Conservation (phyloP, 1,140 invertebrate species). For the Maniola jurtina region DNA sequence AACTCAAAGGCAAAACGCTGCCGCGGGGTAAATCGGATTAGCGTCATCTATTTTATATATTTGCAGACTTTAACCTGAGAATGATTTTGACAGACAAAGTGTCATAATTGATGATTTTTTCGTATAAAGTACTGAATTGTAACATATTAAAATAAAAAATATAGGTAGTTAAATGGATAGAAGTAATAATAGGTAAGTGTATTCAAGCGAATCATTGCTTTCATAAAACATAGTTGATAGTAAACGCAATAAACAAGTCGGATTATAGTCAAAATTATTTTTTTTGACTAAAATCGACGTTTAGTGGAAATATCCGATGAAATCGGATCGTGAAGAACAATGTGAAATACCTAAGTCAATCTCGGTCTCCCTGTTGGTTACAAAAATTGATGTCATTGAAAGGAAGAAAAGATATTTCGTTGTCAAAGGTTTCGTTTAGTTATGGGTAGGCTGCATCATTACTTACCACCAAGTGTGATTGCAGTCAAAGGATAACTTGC, state of each 20-base stretch:
- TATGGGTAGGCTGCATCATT: too few species aligned
- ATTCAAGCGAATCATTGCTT: constrained; percentile 38
- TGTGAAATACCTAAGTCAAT: neutral
- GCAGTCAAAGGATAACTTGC: too few species aligned
- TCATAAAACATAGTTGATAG: constrained; percentile 36
- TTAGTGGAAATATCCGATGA: constrained; percentile 64
- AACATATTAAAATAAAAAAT: too few species aligned
- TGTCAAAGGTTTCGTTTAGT: too few species aligned
- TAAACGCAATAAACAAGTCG: constrained; percentile 37
- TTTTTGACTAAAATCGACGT: constrained; percentile 27
- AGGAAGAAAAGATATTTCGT: too few species aligned
- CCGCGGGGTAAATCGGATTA: too few species aligned
- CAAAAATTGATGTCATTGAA: constrained; percentile 31
- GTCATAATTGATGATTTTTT: neutral
- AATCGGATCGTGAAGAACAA: constrained; percentile 48
- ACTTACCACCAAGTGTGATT: too few species aligned
- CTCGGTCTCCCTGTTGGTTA: constrained; percentile 11
- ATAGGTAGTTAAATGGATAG: too few species aligned
- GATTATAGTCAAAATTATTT: constrained; percentile 18
- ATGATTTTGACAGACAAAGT: neutral
- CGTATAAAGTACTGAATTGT: too few species aligned
- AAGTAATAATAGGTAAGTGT: constrained; percentile 14
- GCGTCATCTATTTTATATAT: too few species aligned
- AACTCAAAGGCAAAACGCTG: too few species aligned
- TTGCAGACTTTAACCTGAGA: too few species aligned